These are phyloP conservation scores for Tympanuchus pallidicinctus DNA, from an alignment of 2,113 vertebrate genomes.

Conservation along the genomic window DNA sequence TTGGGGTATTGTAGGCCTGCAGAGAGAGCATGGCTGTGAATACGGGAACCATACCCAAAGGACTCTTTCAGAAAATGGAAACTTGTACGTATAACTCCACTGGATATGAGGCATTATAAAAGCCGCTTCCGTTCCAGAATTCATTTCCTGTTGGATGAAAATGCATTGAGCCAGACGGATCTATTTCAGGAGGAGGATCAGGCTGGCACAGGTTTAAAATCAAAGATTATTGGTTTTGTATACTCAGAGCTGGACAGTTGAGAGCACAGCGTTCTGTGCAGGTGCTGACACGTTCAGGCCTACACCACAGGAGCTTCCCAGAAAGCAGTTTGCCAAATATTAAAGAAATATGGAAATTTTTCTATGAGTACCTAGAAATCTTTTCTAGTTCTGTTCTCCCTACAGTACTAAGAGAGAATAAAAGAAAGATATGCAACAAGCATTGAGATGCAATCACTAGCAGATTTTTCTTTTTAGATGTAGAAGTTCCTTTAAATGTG, in stretches of 20 bases:
- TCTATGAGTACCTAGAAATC: not conserved
- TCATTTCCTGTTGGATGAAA: conserved; percentile 32
- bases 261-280: not conserved
- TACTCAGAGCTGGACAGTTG: not conserved
- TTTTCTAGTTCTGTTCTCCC: not conserved
- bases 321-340: not conserved
- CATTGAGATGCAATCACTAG: not conserved
- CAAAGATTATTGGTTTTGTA: not conserved
- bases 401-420: not conserved
- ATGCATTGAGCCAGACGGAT: not conserved
- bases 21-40: not conserved
- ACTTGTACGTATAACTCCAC: not conserved
- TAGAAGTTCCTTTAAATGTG: not conserved
- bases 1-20: not conserved
- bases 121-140: not conserved
- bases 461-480: not conserved
- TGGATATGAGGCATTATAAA: not conserved
- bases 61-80: not conserved
- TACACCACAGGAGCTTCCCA: not conserved
- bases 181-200: conserved; percentile 11
- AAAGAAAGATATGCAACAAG: not conserved
- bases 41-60: not conserved
- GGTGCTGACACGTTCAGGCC: not conserved
- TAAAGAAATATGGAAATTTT: not conserved
- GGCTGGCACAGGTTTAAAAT: conserved; percentile 7